phyloP scores from a whole-genome alignment of 2,888 invertebrate genomes.

The Apeira syringaria region DNA sequence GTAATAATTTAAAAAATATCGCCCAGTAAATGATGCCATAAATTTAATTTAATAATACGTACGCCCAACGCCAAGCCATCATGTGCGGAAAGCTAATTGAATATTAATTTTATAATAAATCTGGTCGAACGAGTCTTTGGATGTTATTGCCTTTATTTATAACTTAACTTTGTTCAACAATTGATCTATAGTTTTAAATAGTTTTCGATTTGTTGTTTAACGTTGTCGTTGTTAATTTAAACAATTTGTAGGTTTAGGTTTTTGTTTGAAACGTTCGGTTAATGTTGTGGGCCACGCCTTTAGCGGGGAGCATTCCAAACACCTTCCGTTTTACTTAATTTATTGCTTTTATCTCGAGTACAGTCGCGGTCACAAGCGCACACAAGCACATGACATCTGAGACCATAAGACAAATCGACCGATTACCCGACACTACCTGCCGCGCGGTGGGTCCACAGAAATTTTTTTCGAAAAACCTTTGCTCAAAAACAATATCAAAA shows the following conservation, averaged over 20 bases:
- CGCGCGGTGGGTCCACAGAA: slow-evolving; percentile 73
- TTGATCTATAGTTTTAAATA: slow-evolving; percentile 47
- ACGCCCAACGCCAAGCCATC: slow-evolving; percentile 75
- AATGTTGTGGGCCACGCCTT: slow-evolving; percentile 65
- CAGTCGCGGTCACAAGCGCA: slow-evolving; percentile 75
- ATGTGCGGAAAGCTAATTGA: slow-evolving; percentile 84
- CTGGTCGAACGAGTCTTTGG: slow-evolving; percentile 66
- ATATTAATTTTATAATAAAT: slow-evolving; percentile 82
- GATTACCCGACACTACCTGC: slow-evolving; percentile 80
- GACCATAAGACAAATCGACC: slow-evolving; percentile 81
- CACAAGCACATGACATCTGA: slow-evolving; percentile 77
- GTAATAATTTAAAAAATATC: slow-evolving; percentile 79
- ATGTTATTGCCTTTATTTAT: slow-evolving; percentile 63
- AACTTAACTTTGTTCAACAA: slow-evolving; percentile 60
- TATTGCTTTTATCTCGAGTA: slow-evolving; percentile 80
- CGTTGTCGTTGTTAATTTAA: slow-evolving; percentile 26
- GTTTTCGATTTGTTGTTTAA: slow-evolving; percentile 42
- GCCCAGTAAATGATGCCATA: slow-evolving; percentile 80
- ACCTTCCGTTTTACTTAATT: slow-evolving; percentile 79
- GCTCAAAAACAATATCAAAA: slow-evolving; percentile 43
- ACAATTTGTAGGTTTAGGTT: slow-evolving; percentile 26
- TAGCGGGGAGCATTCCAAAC: slow-evolving; percentile 68
- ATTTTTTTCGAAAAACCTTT: slow-evolving; percentile 57
- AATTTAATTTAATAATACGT: slow-evolving; percentile 81
- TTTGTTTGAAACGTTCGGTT: slow-evolving; percentile 37